A percentile compares a stretch with the other conserved stretches of the same genome.
Evolutionary conservation across 2,888 invertebrate species (phyloP).

Genomic region (Erynnis tages): DNA sequence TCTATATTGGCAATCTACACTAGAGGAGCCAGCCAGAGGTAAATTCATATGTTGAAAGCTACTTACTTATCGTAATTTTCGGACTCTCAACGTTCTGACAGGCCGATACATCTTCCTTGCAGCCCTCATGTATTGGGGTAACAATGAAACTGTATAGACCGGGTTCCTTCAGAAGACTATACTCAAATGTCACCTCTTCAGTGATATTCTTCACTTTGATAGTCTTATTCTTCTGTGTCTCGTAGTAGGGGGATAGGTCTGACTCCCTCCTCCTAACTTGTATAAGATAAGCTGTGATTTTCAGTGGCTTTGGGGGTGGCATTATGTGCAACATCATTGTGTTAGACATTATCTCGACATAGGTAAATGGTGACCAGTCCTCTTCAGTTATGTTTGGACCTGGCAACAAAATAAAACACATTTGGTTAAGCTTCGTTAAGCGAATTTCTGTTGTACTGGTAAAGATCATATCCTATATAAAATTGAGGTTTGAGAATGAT

Average conservation of each 20-base stretch:
- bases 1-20: no score
- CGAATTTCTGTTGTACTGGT: no score
- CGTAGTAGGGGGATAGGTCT: conserved; percentile 40
- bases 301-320: conserved; percentile 58
- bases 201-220: conserved; percentile 45
- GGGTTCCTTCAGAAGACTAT: conserved; percentile 52
- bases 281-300: conserved; percentile 54
- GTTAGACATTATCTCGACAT: conserved; percentile 62
- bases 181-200: conserved; percentile 59
- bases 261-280: conserved; percentile 50
- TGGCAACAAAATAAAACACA: no score
- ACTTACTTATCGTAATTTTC: conserved; percentile 65
- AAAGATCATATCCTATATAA: no score
- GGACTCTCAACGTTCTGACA: conserved; percentile 64
- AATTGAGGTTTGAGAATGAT: no score
- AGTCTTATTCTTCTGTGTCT: conserved; percentile 39
- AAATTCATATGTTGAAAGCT: neutral
- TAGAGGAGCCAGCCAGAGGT: no score
- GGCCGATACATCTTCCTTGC: conserved; percentile 36
- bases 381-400: conserved; percentile 55
- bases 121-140: conserved; percentile 54
- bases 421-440: no score
- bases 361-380: conserved; percentile 70
- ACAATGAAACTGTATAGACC: conserved; percentile 64
- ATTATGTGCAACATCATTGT: conserved; percentile 61